These are phyloP conservation scores for Danionella dracula DNA, from an alignment of 2,797 vertebrate species.

Conservation along the genomic window DNA sequence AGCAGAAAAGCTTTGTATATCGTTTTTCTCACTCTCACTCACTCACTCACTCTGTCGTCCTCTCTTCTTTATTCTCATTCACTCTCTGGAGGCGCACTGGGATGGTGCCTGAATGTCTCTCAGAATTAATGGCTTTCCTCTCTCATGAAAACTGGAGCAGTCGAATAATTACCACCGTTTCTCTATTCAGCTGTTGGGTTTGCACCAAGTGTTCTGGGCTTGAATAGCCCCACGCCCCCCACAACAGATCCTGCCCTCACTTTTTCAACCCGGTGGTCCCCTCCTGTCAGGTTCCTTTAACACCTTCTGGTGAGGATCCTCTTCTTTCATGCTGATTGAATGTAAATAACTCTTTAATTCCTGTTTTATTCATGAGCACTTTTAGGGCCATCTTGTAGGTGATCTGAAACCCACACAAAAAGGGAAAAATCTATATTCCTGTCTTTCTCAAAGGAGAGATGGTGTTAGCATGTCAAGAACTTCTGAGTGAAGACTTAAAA, in stretches of 20 bases:
- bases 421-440: neutral
- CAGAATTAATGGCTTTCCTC: conserved; percentile 60
- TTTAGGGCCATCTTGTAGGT: neutral
- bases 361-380: conserved; percentile 26
- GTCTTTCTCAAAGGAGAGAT: conserved; percentile 21
- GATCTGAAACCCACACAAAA: neutral
- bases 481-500: conserved; percentile 2
- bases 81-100: conserved; percentile 51
- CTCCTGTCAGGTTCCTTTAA: neutral
- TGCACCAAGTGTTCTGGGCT: conserved; percentile 50
- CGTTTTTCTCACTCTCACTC: conserved; percentile 19
- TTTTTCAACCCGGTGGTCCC: neutral
- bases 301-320: conserved; percentile 4
- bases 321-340: neutral
- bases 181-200: conserved; percentile 44
- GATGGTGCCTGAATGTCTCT: conserved; percentile 54
- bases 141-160: conserved; percentile 59
- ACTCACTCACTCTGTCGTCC: neutral
- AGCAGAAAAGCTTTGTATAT: conserved; percentile 51
- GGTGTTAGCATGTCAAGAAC: conserved; percentile 15
- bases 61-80: conserved; percentile 22
- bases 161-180: conserved; percentile 60
- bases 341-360: neutral
- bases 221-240: conserved; percentile 17
- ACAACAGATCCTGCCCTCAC: conserved; percentile 16